A percentile compares a stretch with the other conserved stretches of the same genome.
Evolutionary conservation across 2,888 invertebrate genomes (phyloP).

Genomic region (Drosophila flavopinicola): DNA sequence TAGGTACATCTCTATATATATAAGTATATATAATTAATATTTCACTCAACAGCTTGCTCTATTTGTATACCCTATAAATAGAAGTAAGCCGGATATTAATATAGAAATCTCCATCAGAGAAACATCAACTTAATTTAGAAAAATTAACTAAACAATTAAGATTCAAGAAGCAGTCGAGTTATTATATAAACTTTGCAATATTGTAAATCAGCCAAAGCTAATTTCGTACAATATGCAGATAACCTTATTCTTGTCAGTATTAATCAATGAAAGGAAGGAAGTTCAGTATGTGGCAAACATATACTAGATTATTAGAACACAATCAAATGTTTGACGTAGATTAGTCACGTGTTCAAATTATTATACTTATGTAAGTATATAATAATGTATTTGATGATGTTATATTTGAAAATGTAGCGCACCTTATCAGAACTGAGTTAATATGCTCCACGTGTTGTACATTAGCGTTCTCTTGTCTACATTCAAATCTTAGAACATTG

Average conservation of each 20-base stretch:
- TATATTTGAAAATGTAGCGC: constrained; percentile 15
- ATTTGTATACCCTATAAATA: neutral
- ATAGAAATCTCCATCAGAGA: too few species aligned
- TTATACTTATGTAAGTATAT: too few species aligned
- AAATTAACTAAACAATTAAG: too few species aligned
- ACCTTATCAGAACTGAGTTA: constrained; percentile 22
- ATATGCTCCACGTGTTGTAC: constrained; percentile 9
- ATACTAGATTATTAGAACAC: neutral
- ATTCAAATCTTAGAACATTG: too few species aligned
- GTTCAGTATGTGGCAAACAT: neutral
- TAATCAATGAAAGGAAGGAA: neutral
- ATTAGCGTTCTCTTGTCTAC: neutral
- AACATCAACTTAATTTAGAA: neutral
- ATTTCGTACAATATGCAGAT: neutral
- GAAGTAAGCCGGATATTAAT: neutral
- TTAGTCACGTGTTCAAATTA: neutral
- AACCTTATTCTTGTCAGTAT: neutral
- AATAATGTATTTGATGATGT: neutral
- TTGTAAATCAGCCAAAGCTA: too few species aligned
- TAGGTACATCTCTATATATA: too few species aligned
- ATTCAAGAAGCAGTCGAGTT: too few species aligned
- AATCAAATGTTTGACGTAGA: neutral
- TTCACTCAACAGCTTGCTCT: neutral
- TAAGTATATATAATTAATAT: too few species aligned
- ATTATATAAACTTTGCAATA: too few species aligned